A percentile compares a stretch with the other conserved stretches of the same genome.
phyloP scores from a whole-genome alignment of 2,797 vertebrate genomes.

The Lacerta viridis region DNA sequence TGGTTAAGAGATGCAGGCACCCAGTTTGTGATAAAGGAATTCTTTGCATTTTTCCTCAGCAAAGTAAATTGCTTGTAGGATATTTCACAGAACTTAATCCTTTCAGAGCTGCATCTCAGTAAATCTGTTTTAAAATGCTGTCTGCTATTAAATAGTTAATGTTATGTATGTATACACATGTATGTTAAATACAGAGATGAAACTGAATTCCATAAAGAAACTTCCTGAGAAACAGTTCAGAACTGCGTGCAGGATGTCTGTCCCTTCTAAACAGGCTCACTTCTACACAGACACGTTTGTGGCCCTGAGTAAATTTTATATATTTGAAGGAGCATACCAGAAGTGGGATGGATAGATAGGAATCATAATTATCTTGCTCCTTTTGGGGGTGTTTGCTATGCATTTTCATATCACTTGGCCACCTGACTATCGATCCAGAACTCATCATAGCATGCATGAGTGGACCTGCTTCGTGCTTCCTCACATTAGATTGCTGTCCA shows the following conservation, averaged over 20 bases:
- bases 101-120: conserved; percentile 62
- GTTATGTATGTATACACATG: neutral
- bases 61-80: conserved; percentile 68
- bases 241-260: neutral
- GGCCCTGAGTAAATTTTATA: neutral
- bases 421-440: neutral
- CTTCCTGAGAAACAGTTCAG: neutral
- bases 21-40: conserved; percentile 76
- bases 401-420: neutral
- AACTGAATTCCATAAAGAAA: conserved; percentile 3
- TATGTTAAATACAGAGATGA: conserved; percentile 1
- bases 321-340: neutral
- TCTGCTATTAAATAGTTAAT: conserved; percentile 31
- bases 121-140: conserved; percentile 62
- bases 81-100: conserved; percentile 73
- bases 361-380: neutral
- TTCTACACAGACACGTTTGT: neutral
- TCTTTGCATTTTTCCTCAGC: conserved; percentile 70
- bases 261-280: neutral
- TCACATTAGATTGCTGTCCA: neutral
- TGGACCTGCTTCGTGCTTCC: neutral
- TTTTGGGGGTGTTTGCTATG: neutral
- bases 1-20: conserved; percentile 63
- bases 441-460: neutral
- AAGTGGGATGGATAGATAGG: neutral